phyloP scores from a whole-genome alignment of 2,113 vertebrate genomes.

The Tyrannus savana region DNA sequence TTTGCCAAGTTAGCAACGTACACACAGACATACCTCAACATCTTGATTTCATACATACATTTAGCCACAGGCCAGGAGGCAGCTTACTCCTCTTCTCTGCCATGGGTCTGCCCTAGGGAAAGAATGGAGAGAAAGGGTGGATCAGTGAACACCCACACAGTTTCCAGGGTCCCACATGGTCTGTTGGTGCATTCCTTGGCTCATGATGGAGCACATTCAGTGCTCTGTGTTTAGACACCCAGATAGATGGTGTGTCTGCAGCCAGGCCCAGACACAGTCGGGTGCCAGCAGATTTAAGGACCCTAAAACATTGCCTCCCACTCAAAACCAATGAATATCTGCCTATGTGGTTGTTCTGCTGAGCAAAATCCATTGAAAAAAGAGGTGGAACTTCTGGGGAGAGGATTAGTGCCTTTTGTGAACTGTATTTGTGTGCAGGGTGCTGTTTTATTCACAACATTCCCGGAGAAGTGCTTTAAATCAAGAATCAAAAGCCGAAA shows the following conservation, averaged over 20 bases:
- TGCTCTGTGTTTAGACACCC: background rate
- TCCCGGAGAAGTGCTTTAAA: conserved; percentile 4
- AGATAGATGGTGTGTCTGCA: fast-evolving
- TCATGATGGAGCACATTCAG: background rate
- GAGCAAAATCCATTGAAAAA: background rate
- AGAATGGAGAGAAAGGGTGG: background rate
- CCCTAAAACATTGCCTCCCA: background rate
- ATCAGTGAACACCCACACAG: fast-evolving
- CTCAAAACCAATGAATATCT: background rate
- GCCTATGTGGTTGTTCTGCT: background rate
- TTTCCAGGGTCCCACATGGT: background rate
- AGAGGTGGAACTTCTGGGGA: background rate
- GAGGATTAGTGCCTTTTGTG: conserved; percentile 42
- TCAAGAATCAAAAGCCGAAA: conserved; percentile 17
- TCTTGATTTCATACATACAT: background rate
- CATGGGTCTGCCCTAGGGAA: background rate
- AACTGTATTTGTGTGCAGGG: background rate
- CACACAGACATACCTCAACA: background rate
- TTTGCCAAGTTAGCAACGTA: background rate
- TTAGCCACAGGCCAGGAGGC: background rate
- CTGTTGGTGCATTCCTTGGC: background rate
- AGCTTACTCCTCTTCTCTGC: background rate
- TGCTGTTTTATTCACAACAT: background rate
- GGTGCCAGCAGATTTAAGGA: background rate
- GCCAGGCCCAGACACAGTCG: background rate